phyloP scores from a whole-genome alignment of 1,140 invertebrate species.

The Dolichoris vasculosae region DNA sequence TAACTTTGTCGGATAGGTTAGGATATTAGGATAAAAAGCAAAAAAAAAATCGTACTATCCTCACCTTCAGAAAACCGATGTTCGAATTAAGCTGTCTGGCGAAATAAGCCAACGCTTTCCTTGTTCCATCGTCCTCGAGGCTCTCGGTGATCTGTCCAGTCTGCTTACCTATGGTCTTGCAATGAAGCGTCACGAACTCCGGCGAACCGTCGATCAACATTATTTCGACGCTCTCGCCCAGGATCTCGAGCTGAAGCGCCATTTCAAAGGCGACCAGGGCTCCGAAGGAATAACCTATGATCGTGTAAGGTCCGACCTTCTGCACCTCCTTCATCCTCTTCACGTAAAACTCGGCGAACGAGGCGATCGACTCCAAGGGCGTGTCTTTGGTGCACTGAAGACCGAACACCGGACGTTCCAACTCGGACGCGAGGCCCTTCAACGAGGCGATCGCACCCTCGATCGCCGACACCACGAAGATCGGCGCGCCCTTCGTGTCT shows the following conservation, averaged over 20 bases:
- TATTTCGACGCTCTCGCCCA: constrained; percentile 79
- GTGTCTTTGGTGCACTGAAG: constrained; percentile 89
- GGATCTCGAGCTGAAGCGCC: constrained; percentile 85
- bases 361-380: constrained; percentile 82
- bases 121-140: constrained; percentile 59
- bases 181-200: constrained; percentile 89
- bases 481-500: constrained; percentile 69
- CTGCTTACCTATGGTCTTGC: constrained; percentile 78
- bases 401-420: constrained; percentile 89
- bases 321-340: constrained; percentile 86
- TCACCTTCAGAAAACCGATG: constrained; percentile 83
- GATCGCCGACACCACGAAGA: constrained; percentile 92
- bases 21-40: too few species aligned
- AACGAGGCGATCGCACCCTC: constrained; percentile 88
- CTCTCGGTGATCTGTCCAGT: constrained; percentile 61
- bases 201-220: constrained; percentile 94
- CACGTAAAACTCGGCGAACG: constrained; percentile 88
- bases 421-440: constrained; percentile 79
- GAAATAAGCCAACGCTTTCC: constrained; percentile 85
- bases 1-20: too few species aligned
- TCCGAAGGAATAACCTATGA: constrained; percentile 97
- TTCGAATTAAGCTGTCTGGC: constrained; percentile 83
- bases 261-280: constrained; percentile 95
- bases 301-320: constrained; percentile 86
- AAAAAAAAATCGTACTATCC: neutral